These are phyloP conservation scores for Eulemur macaco DNA, from an alignment of 2,113 vertebrate species.

Conservation along the genomic window DNA sequence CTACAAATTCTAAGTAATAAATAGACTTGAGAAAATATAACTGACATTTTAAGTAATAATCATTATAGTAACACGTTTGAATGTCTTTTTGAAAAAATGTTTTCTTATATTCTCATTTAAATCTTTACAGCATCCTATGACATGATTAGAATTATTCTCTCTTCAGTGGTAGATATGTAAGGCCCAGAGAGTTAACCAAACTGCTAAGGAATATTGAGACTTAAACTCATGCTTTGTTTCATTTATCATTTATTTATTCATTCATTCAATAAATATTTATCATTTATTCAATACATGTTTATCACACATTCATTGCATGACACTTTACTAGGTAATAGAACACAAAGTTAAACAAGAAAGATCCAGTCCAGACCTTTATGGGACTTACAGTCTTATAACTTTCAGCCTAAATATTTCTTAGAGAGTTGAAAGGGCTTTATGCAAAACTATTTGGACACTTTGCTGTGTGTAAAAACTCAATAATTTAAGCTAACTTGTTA, in stretches of 20 bases:
- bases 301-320: not conserved
- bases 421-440: not conserved
- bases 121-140: not conserved
- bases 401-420: not conserved
- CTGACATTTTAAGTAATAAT: constrained; percentile 47
- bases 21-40: not conserved
- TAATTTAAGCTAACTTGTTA: not conserved
- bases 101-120: not conserved
- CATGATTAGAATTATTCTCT: not conserved
- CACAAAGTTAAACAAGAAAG: not conserved
- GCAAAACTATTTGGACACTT: not conserved
- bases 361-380: not conserved
- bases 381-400: not conserved
- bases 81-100: not conserved
- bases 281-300: constrained; percentile 13
- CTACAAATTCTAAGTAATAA: not conserved
- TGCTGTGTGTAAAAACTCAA: not conserved
- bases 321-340: not conserved
- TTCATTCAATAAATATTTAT: not conserved
- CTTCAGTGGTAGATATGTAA: not conserved
- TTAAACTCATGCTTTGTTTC: not conserved
- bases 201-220: not conserved
- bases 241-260: not conserved
- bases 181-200: not conserved
- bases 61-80: not conserved